Base-by-base conservation (phyloP, 1,140 invertebrate species). In the Ladona fulva region DNA sequence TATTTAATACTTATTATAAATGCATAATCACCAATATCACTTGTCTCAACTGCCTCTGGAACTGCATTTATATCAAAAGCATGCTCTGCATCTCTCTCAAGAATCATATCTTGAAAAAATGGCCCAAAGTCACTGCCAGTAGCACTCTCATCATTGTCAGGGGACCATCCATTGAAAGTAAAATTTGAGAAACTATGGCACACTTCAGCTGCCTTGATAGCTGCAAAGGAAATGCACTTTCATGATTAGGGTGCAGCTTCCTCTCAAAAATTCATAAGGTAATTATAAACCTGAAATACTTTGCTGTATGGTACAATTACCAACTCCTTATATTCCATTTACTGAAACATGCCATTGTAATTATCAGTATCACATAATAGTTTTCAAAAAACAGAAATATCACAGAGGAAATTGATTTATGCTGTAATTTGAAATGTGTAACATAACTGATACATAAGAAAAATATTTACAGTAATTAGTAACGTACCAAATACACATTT, bases 21-120 rank as follows among this genome's bases (percentile, higher is more conserved):
- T n/a, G n/a, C n/a, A n/a, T 74, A 59, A 78, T 78, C 74, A 79
- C 74, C 29, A 5, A 80, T 79, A 29, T 79, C 79, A 74, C 81
- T 79, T 78, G 80, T 77, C n/a, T 81, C 81, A 52, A 80, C 78
- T 29, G 81, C 81, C 77, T 84, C 85, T 8, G 82, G 80, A 78
- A 85, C 83, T 78, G 85, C 84, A 78, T 85, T 81, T 16, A 85
- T 82, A 81, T 87, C 86, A 84, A 87, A 87, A 5, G 82, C 84
- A 81, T 85, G 83, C 1, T 82, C 81, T 29, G 81, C 79, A 59
- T 78, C 78, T 44, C 80, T 79, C 19, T n/a, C 42, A 12, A 42
- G 42, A 25, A 25, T 66, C 25, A 29, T 44, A 25, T 44, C 73
- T 42, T 19, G 77, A 66, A 3, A 16, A 16, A 6, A 6, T 66